These are phyloP conservation scores for Excalfactoria chinensis DNA, from an alignment of 2,113 vertebrate species.

Conservation along the genomic window DNA sequence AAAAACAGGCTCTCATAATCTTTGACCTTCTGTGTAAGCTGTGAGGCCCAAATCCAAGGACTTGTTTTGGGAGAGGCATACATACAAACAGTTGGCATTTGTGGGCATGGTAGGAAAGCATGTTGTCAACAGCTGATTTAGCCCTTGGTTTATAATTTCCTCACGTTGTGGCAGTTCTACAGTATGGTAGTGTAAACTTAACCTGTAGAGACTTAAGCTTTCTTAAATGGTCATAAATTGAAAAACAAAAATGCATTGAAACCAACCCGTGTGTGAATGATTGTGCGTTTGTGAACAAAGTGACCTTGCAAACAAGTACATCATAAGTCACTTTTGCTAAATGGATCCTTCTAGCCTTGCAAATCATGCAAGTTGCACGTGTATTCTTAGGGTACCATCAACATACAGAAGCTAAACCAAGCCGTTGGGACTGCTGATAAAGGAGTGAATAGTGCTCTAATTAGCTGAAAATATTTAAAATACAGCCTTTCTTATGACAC, in stretches of 20 bases:
- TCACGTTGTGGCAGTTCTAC: neutral
- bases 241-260: neutral
- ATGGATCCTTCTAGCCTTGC: neutral
- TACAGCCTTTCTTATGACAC: neutral
- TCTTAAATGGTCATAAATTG: neutral
- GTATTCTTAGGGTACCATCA: neutral
- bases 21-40: constrained; percentile 30
- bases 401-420: neutral
- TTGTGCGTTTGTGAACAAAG: constrained; percentile 11
- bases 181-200: neutral
- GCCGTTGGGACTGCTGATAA: neutral
- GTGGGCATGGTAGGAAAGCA: neutral
- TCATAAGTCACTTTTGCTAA: constrained; percentile 16
- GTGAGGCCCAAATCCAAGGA: constrained; percentile 25
- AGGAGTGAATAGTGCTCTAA: neutral
- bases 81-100: neutral
- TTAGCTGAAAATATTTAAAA: neutral
- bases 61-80: neutral
- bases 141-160: constrained; percentile 5
- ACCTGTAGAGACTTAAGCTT: neutral
- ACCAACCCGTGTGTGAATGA: neutral
- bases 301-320: constrained; percentile 1
- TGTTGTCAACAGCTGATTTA: neutral
- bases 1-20: constrained; percentile 36
- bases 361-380: neutral